A percentile compares a stretch with the other conserved stretches of the same genome.
phyloP scores from a whole-genome alignment of 92 coral and sea anemone species.

The Chrysogorgia sp. region DNA sequence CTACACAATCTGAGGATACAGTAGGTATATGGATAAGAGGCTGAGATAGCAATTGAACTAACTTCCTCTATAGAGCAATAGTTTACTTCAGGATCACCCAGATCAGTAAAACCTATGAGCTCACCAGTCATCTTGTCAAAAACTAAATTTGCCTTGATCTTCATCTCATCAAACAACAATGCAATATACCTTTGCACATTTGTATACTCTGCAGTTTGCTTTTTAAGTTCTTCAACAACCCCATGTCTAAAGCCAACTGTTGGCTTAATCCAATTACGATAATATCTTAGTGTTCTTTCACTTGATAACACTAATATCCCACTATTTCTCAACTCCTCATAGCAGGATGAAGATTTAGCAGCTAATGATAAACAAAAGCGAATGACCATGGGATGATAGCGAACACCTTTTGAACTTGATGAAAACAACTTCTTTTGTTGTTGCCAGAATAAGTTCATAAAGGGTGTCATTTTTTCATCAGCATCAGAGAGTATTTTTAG shows the following conservation, averaged over 20 bases:
- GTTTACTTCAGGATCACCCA: conserved; percentile 27
- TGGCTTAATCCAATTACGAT: conserved; percentile 48
- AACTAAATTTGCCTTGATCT: conserved; percentile 8
- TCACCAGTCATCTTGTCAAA: conserved; percentile 17
- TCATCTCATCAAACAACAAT: conserved; percentile 26
- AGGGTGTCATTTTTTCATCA: conserved; percentile 52
- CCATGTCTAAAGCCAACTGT: conserved; percentile 24
- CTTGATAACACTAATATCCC: conserved; percentile 32
- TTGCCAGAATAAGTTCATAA: no score
- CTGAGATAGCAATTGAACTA: no score
- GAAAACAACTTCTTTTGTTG: no score
- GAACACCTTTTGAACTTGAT: conserved; percentile 47
- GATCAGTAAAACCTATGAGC: conserved; percentile 2
- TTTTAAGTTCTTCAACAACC: conserved; percentile 32
- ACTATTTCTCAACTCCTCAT: conserved; percentile 53
- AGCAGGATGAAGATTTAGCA: conserved; percentile 54
- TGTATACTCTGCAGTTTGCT: background rate
- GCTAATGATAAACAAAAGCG: conserved; percentile 55
- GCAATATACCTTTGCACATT: conserved; percentile 5
- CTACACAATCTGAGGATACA: no score
- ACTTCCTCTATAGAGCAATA: no score
- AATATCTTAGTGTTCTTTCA: conserved; percentile 35
- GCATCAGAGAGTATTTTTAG: conserved; percentile 32
- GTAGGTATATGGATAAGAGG: no score
- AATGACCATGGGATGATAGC: conserved; percentile 64